phyloP scores from a whole-genome alignment of 2,797 vertebrate species.

The Enteromius fasciolatus region DNA sequence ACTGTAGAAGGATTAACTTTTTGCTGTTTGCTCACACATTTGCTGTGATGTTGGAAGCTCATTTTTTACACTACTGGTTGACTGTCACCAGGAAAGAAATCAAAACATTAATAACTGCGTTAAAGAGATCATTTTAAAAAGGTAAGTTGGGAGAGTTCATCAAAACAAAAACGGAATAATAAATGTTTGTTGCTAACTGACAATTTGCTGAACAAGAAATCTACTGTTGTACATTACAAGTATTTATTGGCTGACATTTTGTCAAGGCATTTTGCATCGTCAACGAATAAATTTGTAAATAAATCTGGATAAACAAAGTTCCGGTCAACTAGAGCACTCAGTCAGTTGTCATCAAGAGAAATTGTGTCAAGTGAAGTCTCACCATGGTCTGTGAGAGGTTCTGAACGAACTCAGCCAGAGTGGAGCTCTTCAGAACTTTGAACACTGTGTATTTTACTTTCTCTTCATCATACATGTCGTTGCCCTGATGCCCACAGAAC shows the following conservation, averaged over 20 bases:
- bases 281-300: neutral
- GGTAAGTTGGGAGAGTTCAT: neutral
- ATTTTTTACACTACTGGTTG: neutral
- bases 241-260: neutral
- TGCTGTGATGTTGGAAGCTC: neutral
- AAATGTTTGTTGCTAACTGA: neutral
- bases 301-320: neutral
- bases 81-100: neutral
- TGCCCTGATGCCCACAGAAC: constrained; percentile 99
- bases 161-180: neutral
- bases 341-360: neutral
- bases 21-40: neutral
- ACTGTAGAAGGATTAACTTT: neutral
- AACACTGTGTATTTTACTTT: constrained; percentile 99
- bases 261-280: neutral
- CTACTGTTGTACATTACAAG: neutral
- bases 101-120: neutral
- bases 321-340: neutral
- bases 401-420: constrained; percentile 95
- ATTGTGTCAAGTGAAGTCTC: constrained; percentile 61
- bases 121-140: neutral
- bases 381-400: constrained; percentile 99
- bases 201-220: neutral
- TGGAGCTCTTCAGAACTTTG: constrained; percentile 98
- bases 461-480: constrained; percentile 99